Conservation (phyloP, 2,888 invertebrate genomes). For the Sinelater perroti region DNA sequence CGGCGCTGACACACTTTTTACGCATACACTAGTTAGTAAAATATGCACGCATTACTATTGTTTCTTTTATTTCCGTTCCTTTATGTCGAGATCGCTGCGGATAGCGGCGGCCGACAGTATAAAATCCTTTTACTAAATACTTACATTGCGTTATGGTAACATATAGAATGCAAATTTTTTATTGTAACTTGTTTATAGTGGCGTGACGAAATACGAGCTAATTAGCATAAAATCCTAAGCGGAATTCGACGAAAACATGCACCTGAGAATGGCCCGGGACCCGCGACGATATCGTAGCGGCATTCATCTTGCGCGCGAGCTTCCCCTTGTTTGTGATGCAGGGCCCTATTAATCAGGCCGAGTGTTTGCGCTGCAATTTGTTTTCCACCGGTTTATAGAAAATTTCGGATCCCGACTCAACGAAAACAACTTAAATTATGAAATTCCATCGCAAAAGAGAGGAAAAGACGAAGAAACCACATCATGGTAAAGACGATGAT, state of each 20-base stretch:
- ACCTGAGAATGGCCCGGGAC: background rate
- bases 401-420: no score
- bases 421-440: no score
- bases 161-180: conserved; percentile 36
- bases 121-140: conserved; percentile 35
- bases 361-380: no score
- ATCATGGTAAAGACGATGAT: no score
- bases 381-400: no score
- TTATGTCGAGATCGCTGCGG: conserved; percentile 35
- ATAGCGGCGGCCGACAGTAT: conserved; percentile 30
- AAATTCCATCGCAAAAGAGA: no score
- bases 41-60: conserved; percentile 37
- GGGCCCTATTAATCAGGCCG: no score
- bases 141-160: conserved; percentile 30
- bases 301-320: no score
- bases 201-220: conserved; percentile 33
- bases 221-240: conserved; percentile 26
- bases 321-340: no score
- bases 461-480: no score
- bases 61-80: conserved; percentile 38
- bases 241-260: conserved; percentile 14
- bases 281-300: no score
- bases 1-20: conserved; percentile 38
- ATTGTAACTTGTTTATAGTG: conserved; percentile 30
- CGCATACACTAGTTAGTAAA: conserved; percentile 33